Conservation (phyloP, 2,888 invertebrate genomes). For the Chymomyza procnemis region DNA sequence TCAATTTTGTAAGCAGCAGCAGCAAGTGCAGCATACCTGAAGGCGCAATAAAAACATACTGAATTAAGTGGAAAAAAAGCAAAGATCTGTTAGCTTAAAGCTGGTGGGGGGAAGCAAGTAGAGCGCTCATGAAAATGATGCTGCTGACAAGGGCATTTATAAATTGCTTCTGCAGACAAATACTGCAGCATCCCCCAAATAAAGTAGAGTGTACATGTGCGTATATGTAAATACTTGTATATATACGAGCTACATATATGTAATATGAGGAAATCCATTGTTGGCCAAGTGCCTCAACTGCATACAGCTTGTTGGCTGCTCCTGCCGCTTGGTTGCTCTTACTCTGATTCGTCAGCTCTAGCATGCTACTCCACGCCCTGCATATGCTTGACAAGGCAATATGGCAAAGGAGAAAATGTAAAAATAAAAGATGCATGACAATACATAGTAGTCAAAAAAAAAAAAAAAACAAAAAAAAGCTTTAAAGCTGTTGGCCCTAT, state of each 20-base stretch:
- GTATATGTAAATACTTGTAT: not conserved
- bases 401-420: not conserved
- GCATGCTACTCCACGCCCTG: not conserved
- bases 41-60: slow-evolving; percentile 37
- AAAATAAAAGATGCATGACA: slow-evolving; percentile 2
- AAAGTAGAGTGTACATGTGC: not conserved
- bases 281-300: not conserved
- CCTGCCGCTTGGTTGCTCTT: not conserved
- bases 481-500: not conserved
- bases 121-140: slow-evolving; percentile 21
- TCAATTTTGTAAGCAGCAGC: not conserved
- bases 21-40: slow-evolving; percentile 55
- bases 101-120: slow-evolving; percentile 7
- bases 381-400: not conserved
- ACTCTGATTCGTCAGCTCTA: not conserved
- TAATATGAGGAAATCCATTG: not conserved
- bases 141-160: slow-evolving; percentile 23
- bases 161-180: slow-evolving; percentile 15
- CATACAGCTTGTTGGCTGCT: not conserved
- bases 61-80: slow-evolving; percentile 3
- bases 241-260: not conserved
- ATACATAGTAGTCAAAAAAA: not conserved
- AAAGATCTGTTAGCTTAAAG: not conserved
- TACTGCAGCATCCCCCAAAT: not conserved
- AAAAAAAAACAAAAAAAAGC: slow-evolving; percentile 7